Evolutionary conservation across 2,888 invertebrate species (phyloP).

Genomic region (Empis livida): DNA sequence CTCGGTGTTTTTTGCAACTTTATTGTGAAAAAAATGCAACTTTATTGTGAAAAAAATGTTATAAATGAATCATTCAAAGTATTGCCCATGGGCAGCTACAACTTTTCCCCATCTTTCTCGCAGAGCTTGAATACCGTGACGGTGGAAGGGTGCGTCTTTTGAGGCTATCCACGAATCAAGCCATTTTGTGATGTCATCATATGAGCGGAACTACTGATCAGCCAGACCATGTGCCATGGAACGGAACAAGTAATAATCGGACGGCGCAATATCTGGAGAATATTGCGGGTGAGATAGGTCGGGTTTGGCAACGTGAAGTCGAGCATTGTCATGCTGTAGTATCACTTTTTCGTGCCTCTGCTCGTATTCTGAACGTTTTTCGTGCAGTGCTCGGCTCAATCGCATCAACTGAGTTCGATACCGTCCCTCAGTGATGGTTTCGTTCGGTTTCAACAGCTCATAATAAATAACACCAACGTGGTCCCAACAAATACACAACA

Average conservation of each 20-base stretch:
- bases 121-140: neutral
- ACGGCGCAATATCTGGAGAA: neutral
- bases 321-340: neutral
- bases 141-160: neutral
- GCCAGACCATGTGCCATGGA: neutral
- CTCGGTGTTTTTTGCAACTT: too few relatives aligned
- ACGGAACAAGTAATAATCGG: neutral
- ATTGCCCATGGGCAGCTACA: neutral
- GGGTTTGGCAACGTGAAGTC: neutral
- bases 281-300: neutral
- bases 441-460: neutral
- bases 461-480: neutral
- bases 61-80: neutral
- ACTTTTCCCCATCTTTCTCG: neutral
- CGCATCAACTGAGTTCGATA: neutral
- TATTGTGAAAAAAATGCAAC: too few relatives aligned
- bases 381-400: neutral
- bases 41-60: neutral
- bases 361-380: neutral
- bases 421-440: neutral
- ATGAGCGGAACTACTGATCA: neutral
- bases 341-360: neutral
- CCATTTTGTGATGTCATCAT: neutral
- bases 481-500: neutral
- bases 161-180: neutral